Evolutionary conservation across 2,888 invertebrate species (phyloP).

Genomic region (Lasioglossum malachurum): DNA sequence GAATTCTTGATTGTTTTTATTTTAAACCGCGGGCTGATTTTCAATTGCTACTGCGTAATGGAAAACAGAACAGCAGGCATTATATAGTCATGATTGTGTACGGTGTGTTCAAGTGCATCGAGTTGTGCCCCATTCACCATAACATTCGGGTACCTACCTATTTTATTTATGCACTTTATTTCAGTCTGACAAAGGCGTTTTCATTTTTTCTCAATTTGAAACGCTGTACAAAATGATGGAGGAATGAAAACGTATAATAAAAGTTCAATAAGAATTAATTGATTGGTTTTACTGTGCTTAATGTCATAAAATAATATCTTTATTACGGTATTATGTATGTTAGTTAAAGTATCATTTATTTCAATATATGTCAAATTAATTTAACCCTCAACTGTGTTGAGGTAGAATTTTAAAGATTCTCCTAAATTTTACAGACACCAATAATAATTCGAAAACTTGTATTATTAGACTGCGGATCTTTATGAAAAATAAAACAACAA

Average conservation of each 20-base stretch:
- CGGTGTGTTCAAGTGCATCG: constrained; percentile 39
- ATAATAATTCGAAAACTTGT: no score
- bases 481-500: no score
- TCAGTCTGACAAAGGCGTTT: constrained; percentile 30
- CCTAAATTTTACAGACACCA: no score
- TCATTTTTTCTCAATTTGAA: constrained; percentile 37
- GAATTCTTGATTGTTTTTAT: constrained; percentile 46
- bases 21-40: constrained; percentile 29
- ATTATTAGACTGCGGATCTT: no score
- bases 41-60: constrained; percentile 39
- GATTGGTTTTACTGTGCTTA: no score
- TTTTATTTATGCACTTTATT: constrained; percentile 46
- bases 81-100: constrained; percentile 52
- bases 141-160: constrained; percentile 13
- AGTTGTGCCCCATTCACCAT: constrained; percentile 28
- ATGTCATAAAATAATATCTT: no score
- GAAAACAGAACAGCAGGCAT: constrained; percentile 39
- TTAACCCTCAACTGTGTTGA: no score
- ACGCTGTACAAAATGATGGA: constrained; percentile 32
- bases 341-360: no score
- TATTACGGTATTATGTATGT: no score
- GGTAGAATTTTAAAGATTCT: no score
- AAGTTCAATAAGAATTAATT: background rate
- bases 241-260: constrained; percentile 24
- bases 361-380: no score